Conservation (phyloP, 2,113 vertebrate species). For the Saiga tatarica region DNA sequence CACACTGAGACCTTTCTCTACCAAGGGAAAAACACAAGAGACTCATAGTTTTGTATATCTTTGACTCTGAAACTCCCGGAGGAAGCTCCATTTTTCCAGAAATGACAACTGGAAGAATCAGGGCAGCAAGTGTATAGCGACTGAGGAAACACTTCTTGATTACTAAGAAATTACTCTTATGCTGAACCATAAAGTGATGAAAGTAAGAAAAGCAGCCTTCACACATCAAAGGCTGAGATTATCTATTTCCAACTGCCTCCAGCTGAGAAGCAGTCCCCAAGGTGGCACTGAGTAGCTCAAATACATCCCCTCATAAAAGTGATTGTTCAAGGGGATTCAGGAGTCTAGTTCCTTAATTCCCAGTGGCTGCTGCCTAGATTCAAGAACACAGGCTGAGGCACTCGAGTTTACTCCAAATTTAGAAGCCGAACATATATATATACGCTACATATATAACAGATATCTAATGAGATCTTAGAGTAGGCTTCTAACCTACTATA, state of each 20-base stretch:
- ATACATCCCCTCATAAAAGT: constrained; percentile 4
- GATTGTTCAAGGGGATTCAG: not conserved
- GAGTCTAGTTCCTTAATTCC: not conserved
- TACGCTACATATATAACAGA: not conserved
- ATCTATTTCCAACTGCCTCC: not conserved
- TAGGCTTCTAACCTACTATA: not conserved
- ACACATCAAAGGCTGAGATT: not conserved
- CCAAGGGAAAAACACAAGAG: not conserved
- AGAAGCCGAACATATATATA: not conserved
- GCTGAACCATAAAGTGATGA: not conserved
- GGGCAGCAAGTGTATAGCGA: not conserved
- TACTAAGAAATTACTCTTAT: not conserved
- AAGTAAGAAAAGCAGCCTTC: not conserved
- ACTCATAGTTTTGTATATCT: not conserved
- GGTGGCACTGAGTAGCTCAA: not conserved
- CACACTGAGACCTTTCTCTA: not conserved
- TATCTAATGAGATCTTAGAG: not conserved
- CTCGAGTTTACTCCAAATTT: not conserved
- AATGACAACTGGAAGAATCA: not conserved
- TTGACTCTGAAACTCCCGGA: not conserved
- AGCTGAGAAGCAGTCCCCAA: not conserved
- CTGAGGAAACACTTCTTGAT: not conserved
- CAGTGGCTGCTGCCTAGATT: not conserved
- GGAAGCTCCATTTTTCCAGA: not conserved
- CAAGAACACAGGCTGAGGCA: not conserved